Base-by-base conservation (phyloP, 53 echinoderm and acorn worm genomes). In the Crossaster papposus region DNA sequence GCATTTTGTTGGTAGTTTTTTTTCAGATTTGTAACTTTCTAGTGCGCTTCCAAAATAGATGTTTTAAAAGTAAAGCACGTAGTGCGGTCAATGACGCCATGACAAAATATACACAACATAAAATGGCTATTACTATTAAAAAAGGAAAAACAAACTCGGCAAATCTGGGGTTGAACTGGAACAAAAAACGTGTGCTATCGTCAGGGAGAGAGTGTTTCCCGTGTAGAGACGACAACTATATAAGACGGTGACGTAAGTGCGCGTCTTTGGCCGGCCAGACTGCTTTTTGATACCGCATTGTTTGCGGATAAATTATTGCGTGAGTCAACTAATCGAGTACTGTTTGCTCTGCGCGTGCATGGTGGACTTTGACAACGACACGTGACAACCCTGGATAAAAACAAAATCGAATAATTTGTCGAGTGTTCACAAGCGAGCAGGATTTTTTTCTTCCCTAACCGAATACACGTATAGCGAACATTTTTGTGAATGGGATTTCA, bases 231-330 rank as follows among this genome's bases (percentile, higher is more conserved):
- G n/a, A n/a, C n/a, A n/a, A n/a, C n/a, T n/a, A 3, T 3, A 15
- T 18, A 3, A 64, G 17, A 33, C 71, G 23, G 71, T 74, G 75
- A 74, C 75, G 75, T 74, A 74, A 74, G 33, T 31, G 29, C 33
- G 71, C 15, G 75, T 17, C 35, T 14, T 74, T 12, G 20, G 24
- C 23, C 8, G 4, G 72, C 75, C 33, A 35, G 18, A 35, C 29
- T 30, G 13, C 79, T 1, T 29, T 36, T 77, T 26, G 79, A 79
- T 79, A 52, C 79, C 52, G 24, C n/a, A 29, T 24, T 79, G 26
- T 79, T 79, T 79, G 79, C 79, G n/a, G 51, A 79, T 51, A 52
- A 79, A 79, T 52, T 79, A 79, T 79, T 10, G 26, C 51, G 51
- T 51, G 50, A 50, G 79, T 79, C 79, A 32, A 79, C 51, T 79